Conservation (phyloP, 53 echinoderm and acorn worm species). For the Paracentrotus lividus region DNA sequence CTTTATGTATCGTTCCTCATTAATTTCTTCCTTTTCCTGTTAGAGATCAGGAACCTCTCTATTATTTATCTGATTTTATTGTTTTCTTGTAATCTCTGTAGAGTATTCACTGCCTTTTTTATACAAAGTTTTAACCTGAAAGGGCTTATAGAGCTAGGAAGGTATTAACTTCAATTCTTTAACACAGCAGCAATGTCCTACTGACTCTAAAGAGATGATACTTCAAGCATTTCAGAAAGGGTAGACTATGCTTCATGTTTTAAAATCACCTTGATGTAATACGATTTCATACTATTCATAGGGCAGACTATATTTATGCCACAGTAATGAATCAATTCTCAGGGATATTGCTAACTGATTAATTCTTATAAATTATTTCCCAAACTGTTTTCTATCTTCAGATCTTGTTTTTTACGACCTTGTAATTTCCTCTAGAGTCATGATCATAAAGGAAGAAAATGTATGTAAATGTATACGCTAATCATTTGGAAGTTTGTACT, state of each 20-base stretch:
- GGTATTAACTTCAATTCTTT: not conserved
- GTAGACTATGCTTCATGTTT: not conserved
- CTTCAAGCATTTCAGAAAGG: not conserved
- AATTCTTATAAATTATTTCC: not conserved
- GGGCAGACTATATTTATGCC: not conserved
- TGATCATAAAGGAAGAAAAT: not conserved
- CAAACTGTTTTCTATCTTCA: slow-evolving; percentile 11
- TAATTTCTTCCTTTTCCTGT: not conserved
- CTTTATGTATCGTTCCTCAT: too few species aligned
- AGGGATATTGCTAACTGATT: not conserved
- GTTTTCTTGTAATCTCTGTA: not conserved
- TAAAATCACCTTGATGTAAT: not conserved
- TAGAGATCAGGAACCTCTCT: too few species aligned
- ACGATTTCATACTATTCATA: not conserved
- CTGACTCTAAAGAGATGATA: not conserved
- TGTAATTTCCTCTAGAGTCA: not conserved
- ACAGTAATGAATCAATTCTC: not conserved
- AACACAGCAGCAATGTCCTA: not conserved
- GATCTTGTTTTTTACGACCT: not conserved
- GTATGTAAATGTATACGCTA: not conserved
- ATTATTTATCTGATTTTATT: not conserved
- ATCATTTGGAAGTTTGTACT: not conserved
- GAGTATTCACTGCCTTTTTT: not conserved
- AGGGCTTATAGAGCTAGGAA: not conserved
- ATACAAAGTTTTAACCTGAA: not conserved